phyloP scores from a whole-genome alignment of 2,797 vertebrate species.

The Peromyscus eremicus region DNA sequence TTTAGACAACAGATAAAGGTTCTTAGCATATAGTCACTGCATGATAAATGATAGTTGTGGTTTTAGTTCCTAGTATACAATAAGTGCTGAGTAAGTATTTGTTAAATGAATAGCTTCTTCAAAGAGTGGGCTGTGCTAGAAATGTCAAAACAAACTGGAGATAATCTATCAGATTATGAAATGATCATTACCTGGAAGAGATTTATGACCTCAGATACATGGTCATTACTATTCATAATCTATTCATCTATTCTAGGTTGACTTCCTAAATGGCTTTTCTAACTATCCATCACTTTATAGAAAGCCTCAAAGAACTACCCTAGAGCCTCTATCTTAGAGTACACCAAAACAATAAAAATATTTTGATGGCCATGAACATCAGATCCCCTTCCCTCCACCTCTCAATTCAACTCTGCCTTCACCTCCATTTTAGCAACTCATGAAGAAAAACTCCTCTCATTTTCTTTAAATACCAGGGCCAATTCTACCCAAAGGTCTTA shows the following conservation, averaged over 20 bases:
- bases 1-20: conserved; percentile 39
- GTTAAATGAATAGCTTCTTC: conserved; percentile 22
- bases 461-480: not conserved
- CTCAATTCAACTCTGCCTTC: not conserved
- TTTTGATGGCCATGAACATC: not conserved
- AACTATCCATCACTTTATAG: conserved; percentile 55
- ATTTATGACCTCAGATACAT: conserved; percentile 59
- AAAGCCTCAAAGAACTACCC: not conserved
- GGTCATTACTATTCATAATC: conserved; percentile 20
- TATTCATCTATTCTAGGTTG: conserved; percentile 45
- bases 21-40: not conserved
- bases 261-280: conserved; percentile 43
- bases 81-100: conserved; percentile 55
- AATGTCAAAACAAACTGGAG: conserved; percentile 47
- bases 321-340: not conserved
- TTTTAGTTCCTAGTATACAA: not conserved
- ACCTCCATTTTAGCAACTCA: not conserved
- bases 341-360: conserved; percentile 46
- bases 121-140: conserved; percentile 27
- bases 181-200: conserved; percentile 41
- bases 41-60: conserved; percentile 43
- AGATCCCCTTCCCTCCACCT: not conserved
- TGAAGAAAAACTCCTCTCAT: not conserved
- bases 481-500: not conserved
- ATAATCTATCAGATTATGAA: conserved; percentile 65